phyloP scores from a whole-genome alignment of 2,797 vertebrate genomes.

The Mionectes olivaceus region DNA sequence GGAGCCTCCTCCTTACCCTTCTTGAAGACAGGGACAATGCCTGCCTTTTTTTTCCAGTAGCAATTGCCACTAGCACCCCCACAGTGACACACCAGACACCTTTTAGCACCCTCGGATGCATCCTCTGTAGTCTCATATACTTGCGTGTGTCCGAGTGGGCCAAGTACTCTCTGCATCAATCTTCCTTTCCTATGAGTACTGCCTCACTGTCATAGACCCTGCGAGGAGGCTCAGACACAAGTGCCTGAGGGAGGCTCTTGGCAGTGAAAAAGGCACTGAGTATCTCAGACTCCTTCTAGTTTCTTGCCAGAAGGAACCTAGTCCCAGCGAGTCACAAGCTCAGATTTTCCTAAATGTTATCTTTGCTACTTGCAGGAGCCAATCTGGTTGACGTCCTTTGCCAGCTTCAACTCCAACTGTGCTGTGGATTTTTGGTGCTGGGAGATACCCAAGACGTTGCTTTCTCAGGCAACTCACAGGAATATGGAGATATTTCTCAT shows the following conservation, averaged over 20 bases:
- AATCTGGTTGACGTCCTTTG: neutral
- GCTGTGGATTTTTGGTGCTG: neutral
- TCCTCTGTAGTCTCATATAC: too few relatives aligned
- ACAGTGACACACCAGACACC: neutral
- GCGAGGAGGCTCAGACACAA: neutral
- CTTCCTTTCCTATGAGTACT: neutral
- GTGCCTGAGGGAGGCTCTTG: neutral
- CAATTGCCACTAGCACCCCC: neutral
- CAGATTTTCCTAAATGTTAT: neutral
- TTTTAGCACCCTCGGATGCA: fast-evolving
- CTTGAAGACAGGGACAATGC: neutral
- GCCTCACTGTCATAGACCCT: neutral
- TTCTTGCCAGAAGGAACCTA: neutral
- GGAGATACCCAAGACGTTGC: neutral
- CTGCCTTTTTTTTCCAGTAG: neutral
- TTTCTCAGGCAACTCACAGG: neutral
- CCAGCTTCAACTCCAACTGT: neutral
- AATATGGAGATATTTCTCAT: neutral
- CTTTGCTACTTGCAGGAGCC: neutral
- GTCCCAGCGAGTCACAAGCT: neutral
- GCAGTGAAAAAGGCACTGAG: neutral
- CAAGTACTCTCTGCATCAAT: neutral
- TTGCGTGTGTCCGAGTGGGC: neutral
- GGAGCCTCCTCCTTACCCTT: neutral
- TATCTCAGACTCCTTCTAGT: neutral